These are phyloP conservation scores for Aphelocoma californica DNA, from an alignment of 2,797 vertebrate genomes.

Conservation along the genomic window DNA sequence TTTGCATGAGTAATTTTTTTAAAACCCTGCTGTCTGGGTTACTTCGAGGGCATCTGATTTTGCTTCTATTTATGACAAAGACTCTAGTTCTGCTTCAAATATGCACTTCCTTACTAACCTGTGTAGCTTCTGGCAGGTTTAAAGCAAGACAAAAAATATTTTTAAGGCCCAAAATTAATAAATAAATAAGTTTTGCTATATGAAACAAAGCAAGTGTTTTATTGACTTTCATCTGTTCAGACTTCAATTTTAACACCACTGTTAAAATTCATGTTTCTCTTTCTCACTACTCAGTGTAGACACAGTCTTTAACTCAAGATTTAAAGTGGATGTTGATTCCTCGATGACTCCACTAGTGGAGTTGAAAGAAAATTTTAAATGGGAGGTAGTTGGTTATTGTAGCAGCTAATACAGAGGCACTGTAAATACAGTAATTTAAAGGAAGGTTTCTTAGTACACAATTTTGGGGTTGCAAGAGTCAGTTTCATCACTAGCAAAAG, in stretches of 20 bases:
- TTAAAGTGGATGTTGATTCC: background rate
- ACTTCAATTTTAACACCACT: conserved; percentile 35
- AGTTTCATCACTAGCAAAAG: background rate
- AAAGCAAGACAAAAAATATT: conserved; percentile 40
- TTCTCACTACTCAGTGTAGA: conserved; percentile 8
- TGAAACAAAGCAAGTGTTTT: conserved; percentile 23
- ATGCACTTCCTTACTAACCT: conserved; percentile 2
- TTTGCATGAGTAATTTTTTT: background rate
- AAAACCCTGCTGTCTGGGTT: background rate
- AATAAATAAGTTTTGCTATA: conserved; percentile 30
- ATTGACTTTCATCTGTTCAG: conserved; percentile 10
- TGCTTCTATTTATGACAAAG: conserved; percentile 29
- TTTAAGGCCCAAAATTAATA: conserved; percentile 48
- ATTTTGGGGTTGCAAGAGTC: background rate
- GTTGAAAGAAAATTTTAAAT: background rate
- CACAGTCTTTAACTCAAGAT: background rate
- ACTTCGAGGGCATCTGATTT: background rate
- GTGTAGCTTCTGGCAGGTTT: conserved; percentile 28
- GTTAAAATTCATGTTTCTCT: background rate
- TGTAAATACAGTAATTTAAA: background rate
- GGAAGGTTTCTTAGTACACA: background rate
- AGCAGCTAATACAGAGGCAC: background rate
- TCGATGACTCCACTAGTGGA: background rate
- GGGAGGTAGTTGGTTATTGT: background rate
- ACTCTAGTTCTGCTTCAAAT: conserved; percentile 35